Evolutionary conservation across 2,113 vertebrate species (phyloP).

Genomic region (Ptyas mucosa): DNA sequence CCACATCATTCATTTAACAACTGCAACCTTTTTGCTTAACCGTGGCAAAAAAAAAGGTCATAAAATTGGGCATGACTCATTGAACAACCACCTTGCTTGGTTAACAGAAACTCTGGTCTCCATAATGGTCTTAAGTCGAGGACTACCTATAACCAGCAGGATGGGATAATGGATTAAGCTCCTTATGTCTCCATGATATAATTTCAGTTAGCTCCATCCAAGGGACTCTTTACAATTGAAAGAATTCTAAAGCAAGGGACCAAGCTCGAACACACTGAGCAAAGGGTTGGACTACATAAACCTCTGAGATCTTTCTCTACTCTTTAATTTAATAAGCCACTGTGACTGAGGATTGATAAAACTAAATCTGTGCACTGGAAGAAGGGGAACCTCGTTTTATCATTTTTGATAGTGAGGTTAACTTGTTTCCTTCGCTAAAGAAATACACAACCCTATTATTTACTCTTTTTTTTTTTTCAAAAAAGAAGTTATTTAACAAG

Average conservation of each 20-base stretch:
- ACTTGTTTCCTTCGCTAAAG: conserved; percentile 16
- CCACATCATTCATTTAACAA: background rate
- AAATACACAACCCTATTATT: conserved; percentile 10
- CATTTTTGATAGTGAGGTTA: background rate
- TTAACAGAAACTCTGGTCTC: background rate
- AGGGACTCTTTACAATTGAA: background rate
- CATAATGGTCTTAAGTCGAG: background rate
- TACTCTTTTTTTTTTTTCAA: background rate
- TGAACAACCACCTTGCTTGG: background rate
- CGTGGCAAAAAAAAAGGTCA: background rate
- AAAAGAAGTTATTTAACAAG: conserved; percentile 25
- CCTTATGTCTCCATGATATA: background rate
- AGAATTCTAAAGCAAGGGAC: background rate
- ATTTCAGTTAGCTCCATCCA: background rate
- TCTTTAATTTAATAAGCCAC: background rate
- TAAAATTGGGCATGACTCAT: background rate
- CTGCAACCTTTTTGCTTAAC: background rate
- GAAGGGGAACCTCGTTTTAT: background rate
- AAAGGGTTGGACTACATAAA: background rate
- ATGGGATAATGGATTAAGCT: background rate
- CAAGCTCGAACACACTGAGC: background rate
- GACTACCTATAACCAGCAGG: background rate
- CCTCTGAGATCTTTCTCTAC: background rate
- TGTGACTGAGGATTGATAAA: background rate
- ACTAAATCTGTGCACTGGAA: background rate